Base-by-base conservation (phyloP, 2,888 invertebrate species). In the Sesamia inferens region DNA sequence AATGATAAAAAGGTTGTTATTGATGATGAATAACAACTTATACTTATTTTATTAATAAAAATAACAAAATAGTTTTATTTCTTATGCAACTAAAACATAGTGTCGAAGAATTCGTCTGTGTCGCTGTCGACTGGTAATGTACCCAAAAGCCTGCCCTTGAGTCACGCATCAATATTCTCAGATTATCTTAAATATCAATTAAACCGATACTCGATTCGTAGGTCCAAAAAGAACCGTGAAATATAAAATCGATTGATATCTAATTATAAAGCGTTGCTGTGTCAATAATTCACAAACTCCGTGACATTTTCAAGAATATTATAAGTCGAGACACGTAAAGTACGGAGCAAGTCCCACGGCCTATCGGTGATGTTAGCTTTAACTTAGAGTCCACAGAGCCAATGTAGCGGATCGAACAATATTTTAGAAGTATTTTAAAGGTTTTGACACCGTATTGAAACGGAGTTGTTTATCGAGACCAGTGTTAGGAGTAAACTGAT, bases 271-370 rank as follows among this genome's bases (percentile, higher is more conserved):
- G 58, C 58, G 81, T 71, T 74, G 58, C 74, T 76, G 24, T 81
- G 71, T 75, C 76, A 79, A 80, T 74, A 84, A 81, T 74, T 76
- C 69, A 68, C 65, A 59, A 74, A 78, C 14, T 72, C 69, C 42
- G 42, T 58, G 66, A 76, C 71, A 71, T 74, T 76, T 83, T 84
- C 64, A 54, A 44, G 19, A 59, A 14, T 51, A 80, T 86, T 86
- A 76, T 70, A 42, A 85, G 78, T 85, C 87, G 31, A 44, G 66
- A 64, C 85, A 85, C 85, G 85, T 84, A 84, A 75, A 67, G 58
- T 68, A 62, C 77, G 65, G 69, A 78, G 68, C 79, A 76, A 67
- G 72, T 78, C 78, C 76, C 81, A 74, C 78, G 84, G 83, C 78
- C 78, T 73, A 73, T 76, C 71, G 54, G 24, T 59, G 58, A 76